Base-by-base conservation (phyloP, 2,797 vertebrate genomes). In the Pterois miles region DNA sequence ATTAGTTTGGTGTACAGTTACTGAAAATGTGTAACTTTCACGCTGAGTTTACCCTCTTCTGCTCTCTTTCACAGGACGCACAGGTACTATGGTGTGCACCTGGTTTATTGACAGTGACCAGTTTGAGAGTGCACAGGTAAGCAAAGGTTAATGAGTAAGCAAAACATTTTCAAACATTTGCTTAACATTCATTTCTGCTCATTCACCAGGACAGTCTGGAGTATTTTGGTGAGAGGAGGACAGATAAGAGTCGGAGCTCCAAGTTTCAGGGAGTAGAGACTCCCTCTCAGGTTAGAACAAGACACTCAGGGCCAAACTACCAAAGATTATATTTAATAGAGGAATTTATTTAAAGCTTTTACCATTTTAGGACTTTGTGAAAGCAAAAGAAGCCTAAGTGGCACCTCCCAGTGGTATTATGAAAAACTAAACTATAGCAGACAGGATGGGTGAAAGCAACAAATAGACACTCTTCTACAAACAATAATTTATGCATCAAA, bases 221-320 rank as follows among this genome's bases (percentile, higher is more conserved):
- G 16, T 98, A 97, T 89, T 99, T 99, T 91, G 98, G 97, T n/a
- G 96, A 97, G 84, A 95, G 97, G 71, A 95, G 97, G 86, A 99
- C 98, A 0, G 97, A 99, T 89, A 97, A 95, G 93, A 96, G 94
- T 75, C 95, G 67, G 48, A 97, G 98, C 85, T 95, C 95, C 36
- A 98, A 99, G 88, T 99, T 96, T 84, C 98, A 99, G 82, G 98
- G 98, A 68, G 96, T 99, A 79, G 98, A 99, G 95, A 99, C 98
- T 18, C 98, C 98, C 6, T 99, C 98, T 65, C 98, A 99, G 96
- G 98, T 99, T 85, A 88, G 72, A 58, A 18, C 38, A 8, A 50
- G 6, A 1, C 10, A 5, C 2, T 16, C 8, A 9, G 6, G 7
- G 4, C 9, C 16, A 38, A 43, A 18, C 13, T 29, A 59, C 8